A percentile compares a stretch with the other conserved stretches of the same genome.
Conservation (phyloP, 37 sponge, comb jelly and placozoan genomes). For the Oscarella lobularis region DNA sequence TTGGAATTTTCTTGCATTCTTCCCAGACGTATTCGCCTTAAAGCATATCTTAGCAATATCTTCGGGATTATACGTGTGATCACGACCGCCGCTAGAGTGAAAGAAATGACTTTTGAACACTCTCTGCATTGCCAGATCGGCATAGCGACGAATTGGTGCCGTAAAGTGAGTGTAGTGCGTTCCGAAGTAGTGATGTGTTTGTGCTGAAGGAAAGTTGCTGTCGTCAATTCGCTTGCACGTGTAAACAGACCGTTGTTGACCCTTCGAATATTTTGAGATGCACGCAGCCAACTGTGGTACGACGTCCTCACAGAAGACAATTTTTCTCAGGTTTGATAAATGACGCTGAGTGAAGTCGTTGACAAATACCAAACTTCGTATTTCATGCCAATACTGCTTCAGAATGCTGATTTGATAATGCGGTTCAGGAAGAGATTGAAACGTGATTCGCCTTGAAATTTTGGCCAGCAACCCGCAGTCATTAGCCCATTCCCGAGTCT, state of each 20-base stretch:
- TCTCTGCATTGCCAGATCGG: background rate
- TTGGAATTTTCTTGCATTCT: background rate
- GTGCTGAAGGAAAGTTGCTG: background rate
- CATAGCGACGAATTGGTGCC: conserved; percentile 1
- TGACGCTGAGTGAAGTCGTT: background rate
- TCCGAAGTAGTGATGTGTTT: background rate
- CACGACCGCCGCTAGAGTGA: background rate
- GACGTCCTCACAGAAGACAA: background rate
- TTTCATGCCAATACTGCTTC: background rate
- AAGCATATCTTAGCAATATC: background rate
- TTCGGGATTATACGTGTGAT: background rate
- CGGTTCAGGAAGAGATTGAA: too few species aligned
- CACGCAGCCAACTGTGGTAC: background rate
- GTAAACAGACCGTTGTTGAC: background rate
- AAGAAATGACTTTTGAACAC: background rate
- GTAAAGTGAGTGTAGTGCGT: conserved; percentile 5
- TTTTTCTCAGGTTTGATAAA: background rate
- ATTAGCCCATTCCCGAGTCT: background rate
- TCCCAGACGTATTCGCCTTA: background rate
- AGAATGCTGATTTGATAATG: background rate
- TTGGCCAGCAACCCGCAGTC: background rate
- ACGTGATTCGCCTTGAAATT: background rate
- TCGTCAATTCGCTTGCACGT: background rate
- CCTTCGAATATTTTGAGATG: background rate
- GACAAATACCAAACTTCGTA: background rate